Evolutionary conservation across 2,888 invertebrate species (phyloP).

Genomic region (Acleris sparsana): DNA sequence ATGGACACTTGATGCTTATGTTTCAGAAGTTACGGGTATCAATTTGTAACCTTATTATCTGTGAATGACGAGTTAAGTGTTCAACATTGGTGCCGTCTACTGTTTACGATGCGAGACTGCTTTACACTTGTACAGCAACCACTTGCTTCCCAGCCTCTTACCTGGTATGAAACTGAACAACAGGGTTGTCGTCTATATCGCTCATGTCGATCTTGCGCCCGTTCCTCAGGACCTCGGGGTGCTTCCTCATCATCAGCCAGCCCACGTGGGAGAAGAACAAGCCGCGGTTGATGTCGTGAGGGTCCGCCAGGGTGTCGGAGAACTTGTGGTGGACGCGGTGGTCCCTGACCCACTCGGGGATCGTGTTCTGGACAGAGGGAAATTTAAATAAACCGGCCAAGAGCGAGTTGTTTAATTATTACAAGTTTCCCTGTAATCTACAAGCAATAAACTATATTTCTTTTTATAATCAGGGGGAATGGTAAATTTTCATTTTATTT

Average conservation of each 20-base stretch:
- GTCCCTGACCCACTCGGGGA: conserved; percentile 89
- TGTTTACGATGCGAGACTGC: too few relatives aligned
- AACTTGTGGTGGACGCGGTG: conserved; percentile 90
- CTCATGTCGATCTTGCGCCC: conserved; percentile 91
- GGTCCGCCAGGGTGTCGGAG: conserved; percentile 91
- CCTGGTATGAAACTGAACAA: conserved; percentile 91
- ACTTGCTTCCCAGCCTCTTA: conserved; percentile 55
- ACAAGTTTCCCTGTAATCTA: too few relatives aligned
- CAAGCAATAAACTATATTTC: too few relatives aligned
- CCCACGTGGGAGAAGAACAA: conserved; percentile 97
- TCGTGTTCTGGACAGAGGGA: conserved; percentile 80
- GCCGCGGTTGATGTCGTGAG: conserved; percentile 91
- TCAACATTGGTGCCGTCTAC: too few relatives aligned
- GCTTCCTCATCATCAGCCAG: conserved; percentile 95
- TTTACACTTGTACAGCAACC: too few relatives aligned
- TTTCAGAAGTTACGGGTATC: too few relatives aligned
- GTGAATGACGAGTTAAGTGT: too few relatives aligned
- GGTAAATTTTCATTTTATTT: too few relatives aligned
- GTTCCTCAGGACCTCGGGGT: conserved; percentile 90
- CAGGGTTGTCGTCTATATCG: conserved; percentile 90
- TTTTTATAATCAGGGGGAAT: too few relatives aligned
- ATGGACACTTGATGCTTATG: too few relatives aligned
- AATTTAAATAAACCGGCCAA: not conserved
- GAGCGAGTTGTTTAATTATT: too few relatives aligned
- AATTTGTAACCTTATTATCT: too few relatives aligned